Conservation (phyloP, 1,140 invertebrate genomes). For the Sycophila sp. region DNA sequence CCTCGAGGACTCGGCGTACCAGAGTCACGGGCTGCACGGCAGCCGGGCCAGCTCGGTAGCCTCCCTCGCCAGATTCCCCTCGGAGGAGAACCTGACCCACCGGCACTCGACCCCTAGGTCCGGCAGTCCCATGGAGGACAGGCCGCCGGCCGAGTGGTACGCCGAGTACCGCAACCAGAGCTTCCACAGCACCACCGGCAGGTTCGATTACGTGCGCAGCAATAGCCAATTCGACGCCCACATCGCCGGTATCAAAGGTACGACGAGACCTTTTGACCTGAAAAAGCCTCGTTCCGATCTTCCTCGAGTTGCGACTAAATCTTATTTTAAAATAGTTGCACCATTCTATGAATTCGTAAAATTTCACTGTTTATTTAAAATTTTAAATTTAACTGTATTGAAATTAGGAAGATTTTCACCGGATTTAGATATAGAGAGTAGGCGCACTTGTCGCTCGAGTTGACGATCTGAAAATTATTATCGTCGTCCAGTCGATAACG, state of each 20-base stretch:
- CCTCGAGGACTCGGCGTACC: constrained; percentile 70
- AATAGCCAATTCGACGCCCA: constrained; percentile 87
- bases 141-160: constrained; percentile 68
- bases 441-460: too few species aligned
- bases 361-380: too few species aligned
- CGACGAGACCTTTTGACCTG: constrained; percentile 23
- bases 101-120: constrained; percentile 48
- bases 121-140: constrained; percentile 51
- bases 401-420: too few species aligned
- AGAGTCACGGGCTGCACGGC: constrained; percentile 64
- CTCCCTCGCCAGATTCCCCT: constrained; percentile 67
- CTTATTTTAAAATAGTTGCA: too few species aligned
- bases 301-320: not conserved
- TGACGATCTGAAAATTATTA: too few species aligned
- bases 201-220: constrained; percentile 75
- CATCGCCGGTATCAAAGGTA: constrained; percentile 87
- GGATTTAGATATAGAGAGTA: too few species aligned
- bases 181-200: constrained; percentile 67
- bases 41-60: constrained; percentile 67
- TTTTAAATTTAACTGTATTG: too few species aligned
- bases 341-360: too few species aligned
- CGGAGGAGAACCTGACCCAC: constrained; percentile 67
- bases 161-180: constrained; percentile 69
- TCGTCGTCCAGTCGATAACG: too few species aligned
- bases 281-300: too few species aligned